Percentiles rank a stretch among this genome's conserved stretches.
Evolutionary conservation across 2,797 vertebrate genomes (phyloP).

Genomic region (Paedocypris micromegethes): DNA sequence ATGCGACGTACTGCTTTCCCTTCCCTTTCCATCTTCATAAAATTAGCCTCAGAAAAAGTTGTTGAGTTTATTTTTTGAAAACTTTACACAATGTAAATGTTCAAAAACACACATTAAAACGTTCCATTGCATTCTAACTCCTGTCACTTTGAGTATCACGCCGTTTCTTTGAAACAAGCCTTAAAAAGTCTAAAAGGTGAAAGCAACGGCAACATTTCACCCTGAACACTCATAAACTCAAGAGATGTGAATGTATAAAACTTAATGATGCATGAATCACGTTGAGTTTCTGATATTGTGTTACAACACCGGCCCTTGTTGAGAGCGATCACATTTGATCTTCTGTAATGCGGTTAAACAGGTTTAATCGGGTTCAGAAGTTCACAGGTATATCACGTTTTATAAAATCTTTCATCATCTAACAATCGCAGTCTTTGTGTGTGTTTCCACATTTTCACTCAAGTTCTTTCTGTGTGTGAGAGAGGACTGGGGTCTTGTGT

Average conservation of each 20-base stretch:
- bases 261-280: constrained; percentile 14
- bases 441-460: no score
- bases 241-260: constrained; percentile 7
- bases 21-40: no score
- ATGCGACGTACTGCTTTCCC: no score
- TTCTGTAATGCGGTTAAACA: constrained; percentile 31
- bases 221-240: constrained; percentile 16
- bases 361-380: constrained; percentile 32
- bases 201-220: no score
- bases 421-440: constrained; percentile 2
- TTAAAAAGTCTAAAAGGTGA: no score
- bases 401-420: constrained; percentile 7
- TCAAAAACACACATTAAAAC: no score
- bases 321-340: constrained; percentile 22
- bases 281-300: constrained; percentile 30
- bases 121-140: no score
- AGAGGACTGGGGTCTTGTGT: constrained; percentile 1
- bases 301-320: constrained; percentile 35
- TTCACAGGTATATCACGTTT: constrained; percentile 7
- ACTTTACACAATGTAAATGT: no score
- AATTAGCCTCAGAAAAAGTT: no score
- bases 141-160: no score
- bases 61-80: no score
- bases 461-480: background rate
- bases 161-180: no score